Evolutionary conservation across 2,797 vertebrate genomes (phyloP).

Genomic region (Myripristis jacobus): DNA sequence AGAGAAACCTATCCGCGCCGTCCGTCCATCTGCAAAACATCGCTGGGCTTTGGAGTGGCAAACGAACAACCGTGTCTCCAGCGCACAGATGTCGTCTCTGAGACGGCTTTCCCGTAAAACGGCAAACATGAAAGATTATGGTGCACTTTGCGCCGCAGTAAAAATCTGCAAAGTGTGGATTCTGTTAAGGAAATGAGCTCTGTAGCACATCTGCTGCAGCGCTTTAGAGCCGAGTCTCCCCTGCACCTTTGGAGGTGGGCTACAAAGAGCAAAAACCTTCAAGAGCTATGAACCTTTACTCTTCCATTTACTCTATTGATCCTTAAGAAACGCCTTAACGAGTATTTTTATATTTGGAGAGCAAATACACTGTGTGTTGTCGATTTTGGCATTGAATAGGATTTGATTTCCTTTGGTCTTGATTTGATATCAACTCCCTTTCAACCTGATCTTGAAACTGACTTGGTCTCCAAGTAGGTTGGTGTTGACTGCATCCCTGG

Average conservation of each 20-base stretch:
- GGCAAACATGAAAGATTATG: constrained; percentile 50
- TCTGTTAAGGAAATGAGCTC: constrained; percentile 54
- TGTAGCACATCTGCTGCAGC: constrained; percentile 62
- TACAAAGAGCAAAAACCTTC: constrained; percentile 47
- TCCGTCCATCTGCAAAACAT: constrained; percentile 37
- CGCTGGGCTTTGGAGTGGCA: constrained; percentile 26
- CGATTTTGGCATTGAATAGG: not conserved
- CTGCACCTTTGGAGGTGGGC: constrained; percentile 13
- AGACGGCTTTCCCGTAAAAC: constrained; percentile 32
- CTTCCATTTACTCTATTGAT: constrained; percentile 35
- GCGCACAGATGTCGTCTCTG: constrained; percentile 47
- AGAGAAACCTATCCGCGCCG: constrained; percentile 4
- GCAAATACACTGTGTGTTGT: no score
- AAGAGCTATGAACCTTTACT: constrained; percentile 21
- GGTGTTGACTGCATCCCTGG: not conserved
- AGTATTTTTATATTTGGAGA: no score
- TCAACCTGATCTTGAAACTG: not conserved
- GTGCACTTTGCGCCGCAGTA: constrained; percentile 44
- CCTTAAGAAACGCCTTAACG: no score
- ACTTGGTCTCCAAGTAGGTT: not conserved
- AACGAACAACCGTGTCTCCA: constrained; percentile 22
- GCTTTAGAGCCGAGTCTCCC: constrained; percentile 33
- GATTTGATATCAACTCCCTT: not conserved
- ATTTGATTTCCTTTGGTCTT: constrained; percentile 9
- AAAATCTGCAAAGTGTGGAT: constrained; percentile 55